Base-by-base conservation (phyloP, 30 jellyfish, hydroid and myxozoan species). In the Catostylus mosaicus region DNA sequence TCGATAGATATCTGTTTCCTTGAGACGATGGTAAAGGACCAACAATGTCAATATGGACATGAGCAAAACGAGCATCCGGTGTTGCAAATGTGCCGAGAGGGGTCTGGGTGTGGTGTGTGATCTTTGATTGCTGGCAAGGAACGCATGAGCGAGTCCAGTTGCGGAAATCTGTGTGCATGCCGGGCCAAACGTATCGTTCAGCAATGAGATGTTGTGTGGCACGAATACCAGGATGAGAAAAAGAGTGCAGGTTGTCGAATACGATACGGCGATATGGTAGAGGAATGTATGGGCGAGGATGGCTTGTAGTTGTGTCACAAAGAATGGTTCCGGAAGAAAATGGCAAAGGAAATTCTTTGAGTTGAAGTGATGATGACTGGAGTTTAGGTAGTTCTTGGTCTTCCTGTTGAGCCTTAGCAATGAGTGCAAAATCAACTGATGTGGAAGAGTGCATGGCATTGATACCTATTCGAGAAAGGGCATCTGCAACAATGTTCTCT, bases 401-500 rank as follows among this genome's bases (percentile, higher is more conserved):
- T 1, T 35, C 57, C 38, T 68, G 80, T 30, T 36, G 64, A 45
- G 73, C 73, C 60, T 73, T 31, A 5, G 63, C 63, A 18, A 16
- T 50, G 63, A 50, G 63, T 3, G 4, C 24, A 50, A 5, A 4
- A 2, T 68, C 63, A 37, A 68, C 33, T 10, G 54, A 16, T 12
- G 32, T 3, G 35, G 66, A 29, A n/a, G 52, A 23, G 32, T 18
- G 14, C 26, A 36, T 64, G 2, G 78, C 80, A 77, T 57, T 31
- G 78, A 57, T 43, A 12, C n/a, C 81, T 27, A 54, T 36, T n/a
- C 88, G 37, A 10, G 63, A 50, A 5, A 84, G 83, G 43, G 95
- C 92, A 62, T 84, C 85, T 10, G 95, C 95, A 38, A 52, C 90
- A 51, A 29, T n/a, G 5, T 84, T 73, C 66, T 84, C 75, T 67